These are phyloP conservation scores for Serilophus lunatus DNA, from an alignment of 2,113 vertebrate species.

Conservation along the genomic window DNA sequence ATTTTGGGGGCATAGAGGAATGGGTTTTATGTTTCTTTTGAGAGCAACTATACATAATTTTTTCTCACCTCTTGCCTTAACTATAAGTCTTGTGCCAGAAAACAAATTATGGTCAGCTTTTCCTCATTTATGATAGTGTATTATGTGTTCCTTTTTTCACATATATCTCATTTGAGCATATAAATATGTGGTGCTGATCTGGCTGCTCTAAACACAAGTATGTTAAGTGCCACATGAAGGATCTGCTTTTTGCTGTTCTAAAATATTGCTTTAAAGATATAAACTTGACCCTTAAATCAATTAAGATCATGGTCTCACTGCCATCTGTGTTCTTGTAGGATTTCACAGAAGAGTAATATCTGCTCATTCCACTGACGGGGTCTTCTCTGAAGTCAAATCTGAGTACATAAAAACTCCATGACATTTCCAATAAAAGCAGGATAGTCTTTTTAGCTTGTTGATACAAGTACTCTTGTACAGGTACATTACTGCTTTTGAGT, in stretches of 20 bases:
- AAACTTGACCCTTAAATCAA: conserved; percentile 25
- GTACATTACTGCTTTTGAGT: background rate
- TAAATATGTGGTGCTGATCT: background rate
- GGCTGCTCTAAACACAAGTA: background rate
- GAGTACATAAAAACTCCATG: background rate
- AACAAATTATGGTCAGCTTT: background rate
- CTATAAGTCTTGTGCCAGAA: background rate
- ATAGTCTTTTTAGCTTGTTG: background rate
- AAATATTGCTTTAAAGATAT: background rate
- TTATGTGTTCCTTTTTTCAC: background rate
- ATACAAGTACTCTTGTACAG: background rate
- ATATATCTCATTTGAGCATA: background rate
- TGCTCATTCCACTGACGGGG: background rate
- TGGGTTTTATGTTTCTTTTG: background rate
- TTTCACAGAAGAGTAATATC: background rate
- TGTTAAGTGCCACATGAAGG: fast-evolving
- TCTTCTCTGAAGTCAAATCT: background rate
- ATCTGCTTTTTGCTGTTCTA: conserved; percentile 21
- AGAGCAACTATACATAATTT: fast-evolving
- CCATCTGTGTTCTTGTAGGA: conserved; percentile 23
- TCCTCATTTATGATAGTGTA: background rate
- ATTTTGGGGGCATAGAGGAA: background rate
- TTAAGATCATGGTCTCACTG: conserved; percentile 30
- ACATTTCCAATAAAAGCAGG: background rate
- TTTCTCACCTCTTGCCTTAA: background rate